A percentile compares a stretch with the other conserved stretches of the same genome.
These are phyloP conservation scores for Thereva nobilitata DNA, from an alignment of 2,888 invertebrate species.

Conservation along the genomic window DNA sequence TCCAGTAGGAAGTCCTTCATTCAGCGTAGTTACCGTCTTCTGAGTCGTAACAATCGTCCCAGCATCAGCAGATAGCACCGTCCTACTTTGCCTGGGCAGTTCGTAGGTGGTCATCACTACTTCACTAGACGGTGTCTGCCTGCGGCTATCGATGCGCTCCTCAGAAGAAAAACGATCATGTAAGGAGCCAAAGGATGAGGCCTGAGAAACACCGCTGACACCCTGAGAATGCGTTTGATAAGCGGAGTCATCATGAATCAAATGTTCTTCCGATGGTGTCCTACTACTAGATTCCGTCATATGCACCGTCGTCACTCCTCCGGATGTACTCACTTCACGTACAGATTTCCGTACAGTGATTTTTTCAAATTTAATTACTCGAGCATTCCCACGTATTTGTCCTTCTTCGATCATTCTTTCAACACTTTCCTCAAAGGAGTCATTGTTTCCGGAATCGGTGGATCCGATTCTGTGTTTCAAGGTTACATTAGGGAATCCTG, in stretches of 20 bases:
- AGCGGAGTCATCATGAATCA: slow-evolving; percentile 61
- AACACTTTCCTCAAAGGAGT: slow-evolving; percentile 60
- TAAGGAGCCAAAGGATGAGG: slow-evolving; percentile 61
- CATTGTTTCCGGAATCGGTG: slow-evolving; percentile 37
- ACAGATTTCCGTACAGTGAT: slow-evolving; percentile 68
- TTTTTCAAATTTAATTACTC: slow-evolving; percentile 73
- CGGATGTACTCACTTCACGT: slow-evolving; percentile 60
- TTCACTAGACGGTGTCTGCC: slow-evolving; percentile 50
- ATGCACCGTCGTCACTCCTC: slow-evolving; percentile 55
- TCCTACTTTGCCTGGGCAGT: not conserved
- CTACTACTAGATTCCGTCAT: slow-evolving; percentile 53
- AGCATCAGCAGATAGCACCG: slow-evolving; percentile 50
- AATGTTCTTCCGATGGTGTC: slow-evolving; percentile 62
- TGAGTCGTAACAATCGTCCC: slow-evolving; percentile 52
- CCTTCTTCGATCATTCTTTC: slow-evolving; percentile 66
- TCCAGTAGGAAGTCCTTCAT: slow-evolving; percentile 31
- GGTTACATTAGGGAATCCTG: slow-evolving; percentile 55
- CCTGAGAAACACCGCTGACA: slow-evolving; percentile 57
- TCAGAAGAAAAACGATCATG: slow-evolving; percentile 62
- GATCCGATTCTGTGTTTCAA: slow-evolving; percentile 58
- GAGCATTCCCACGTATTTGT: slow-evolving; percentile 66
- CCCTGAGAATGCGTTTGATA: slow-evolving; percentile 62
- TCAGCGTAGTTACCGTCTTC: slow-evolving; percentile 28
- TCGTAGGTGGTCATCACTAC: slow-evolving; percentile 39
- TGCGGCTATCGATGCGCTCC: slow-evolving; percentile 56